Evolutionary conservation across 2,888 invertebrate species (phyloP), one percentile per base, ranked within the genome.

Genomic region (Drosophila histrio): DNA sequence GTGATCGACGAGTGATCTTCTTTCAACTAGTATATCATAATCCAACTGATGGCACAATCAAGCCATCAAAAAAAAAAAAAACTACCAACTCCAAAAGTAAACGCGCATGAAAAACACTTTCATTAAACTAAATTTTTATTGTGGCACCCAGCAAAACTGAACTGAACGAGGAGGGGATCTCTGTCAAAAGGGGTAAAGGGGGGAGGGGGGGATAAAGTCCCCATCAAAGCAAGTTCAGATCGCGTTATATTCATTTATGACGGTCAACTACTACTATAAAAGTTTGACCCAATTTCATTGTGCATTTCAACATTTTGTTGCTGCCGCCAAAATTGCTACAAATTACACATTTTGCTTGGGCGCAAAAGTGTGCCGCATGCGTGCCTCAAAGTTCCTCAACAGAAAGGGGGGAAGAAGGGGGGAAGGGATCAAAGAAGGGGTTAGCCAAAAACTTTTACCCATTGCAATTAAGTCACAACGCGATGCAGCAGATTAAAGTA

Each of bases 291-390:
- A 83, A 66, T 87, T 87, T 80, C 61, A 17, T 60, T 71, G 47
- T 11, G 32, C 47, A 63, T 67, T 59, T 43, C 39, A 22, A 26
- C 59, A 60, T 50, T 17, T 39, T 53, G 39, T 39, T 39, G 39
- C 53, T 73, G 78, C 64, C 64, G 65, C 54, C 46, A 52, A 88
- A 84, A 84, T 88, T 87, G 83, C 88, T 82, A 84, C 88, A 84
- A 84, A 84, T 84, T 84, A 86, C 83, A 84, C 79, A 77, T 77
- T 72, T 81, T 78, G 53, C 85, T n/a, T 65, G 72, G 76, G 79
- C 85, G 82, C 87, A 87, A 87, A 83, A 87, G 82, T 83, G 82
- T 83, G 82, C 82, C 82, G 82, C 82, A 78, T 80, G 84, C 80
- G 78, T 79, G 77, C 72, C 60, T 43, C 21, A 36, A 41, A 30